Conservation (phyloP, 1,140 invertebrate genomes). For the Bombus fervidus region DNA sequence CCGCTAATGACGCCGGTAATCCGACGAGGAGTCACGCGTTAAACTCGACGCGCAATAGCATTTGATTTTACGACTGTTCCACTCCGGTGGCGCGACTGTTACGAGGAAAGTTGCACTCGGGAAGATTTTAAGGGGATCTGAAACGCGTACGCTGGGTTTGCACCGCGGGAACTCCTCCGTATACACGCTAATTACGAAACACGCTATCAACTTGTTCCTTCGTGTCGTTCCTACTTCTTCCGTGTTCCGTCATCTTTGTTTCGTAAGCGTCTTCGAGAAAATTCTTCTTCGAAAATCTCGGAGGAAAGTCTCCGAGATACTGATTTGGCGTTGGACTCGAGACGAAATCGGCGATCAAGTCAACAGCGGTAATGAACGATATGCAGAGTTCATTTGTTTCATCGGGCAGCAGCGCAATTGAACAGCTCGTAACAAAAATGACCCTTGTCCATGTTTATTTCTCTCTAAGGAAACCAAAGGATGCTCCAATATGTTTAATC, state of each 20-base stretch:
- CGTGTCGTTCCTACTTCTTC: background rate
- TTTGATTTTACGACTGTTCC: constrained; percentile 46
- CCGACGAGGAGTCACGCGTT: constrained; percentile 44
- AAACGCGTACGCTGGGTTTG: constrained; percentile 9
- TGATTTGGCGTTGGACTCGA: background rate
- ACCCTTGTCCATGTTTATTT: background rate
- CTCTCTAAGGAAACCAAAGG: background rate
- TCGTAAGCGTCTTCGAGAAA: background rate
- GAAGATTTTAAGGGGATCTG: constrained; percentile 24
- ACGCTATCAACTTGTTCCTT: background rate
- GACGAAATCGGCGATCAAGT: background rate
- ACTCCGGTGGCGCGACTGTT: constrained; percentile 15
- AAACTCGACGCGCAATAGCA: constrained; percentile 36
- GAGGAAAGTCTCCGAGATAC: background rate
- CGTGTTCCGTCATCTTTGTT: background rate
- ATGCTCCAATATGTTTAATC: background rate
- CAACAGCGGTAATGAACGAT: too few relatives aligned
- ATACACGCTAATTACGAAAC: constrained; percentile 25
- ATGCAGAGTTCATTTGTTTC: too few relatives aligned
- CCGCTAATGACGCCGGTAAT: constrained; percentile 54
- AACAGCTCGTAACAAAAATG: background rate
- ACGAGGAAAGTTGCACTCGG: constrained; percentile 23
- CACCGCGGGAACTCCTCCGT: constrained; percentile 14
- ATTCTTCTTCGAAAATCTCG: background rate
- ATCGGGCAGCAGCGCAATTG: background rate